Evolutionary conservation across 2,113 vertebrate genomes (phyloP), one percentile per base, ranked within the genome.

Genomic region (Myanophis thanlyinensis): DNA sequence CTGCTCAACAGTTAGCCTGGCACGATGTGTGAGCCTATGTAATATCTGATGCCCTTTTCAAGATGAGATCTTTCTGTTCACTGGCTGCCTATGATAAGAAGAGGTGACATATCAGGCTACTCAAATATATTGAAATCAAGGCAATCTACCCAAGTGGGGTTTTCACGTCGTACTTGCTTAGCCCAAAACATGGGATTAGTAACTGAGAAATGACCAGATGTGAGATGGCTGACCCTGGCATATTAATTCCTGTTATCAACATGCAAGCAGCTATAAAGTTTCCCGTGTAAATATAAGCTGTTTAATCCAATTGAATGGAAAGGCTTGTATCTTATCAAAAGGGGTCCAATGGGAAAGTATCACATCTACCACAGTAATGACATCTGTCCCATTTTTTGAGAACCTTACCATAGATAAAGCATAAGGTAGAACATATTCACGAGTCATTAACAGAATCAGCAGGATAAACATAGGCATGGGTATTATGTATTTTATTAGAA

Each of bases 401-500:
- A 73, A 89, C 7, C 1, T 7, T 49, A 23, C 87, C 59, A 53
- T 35, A 56, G 23, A 44, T 5, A 46, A 84, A 44, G 27, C 2
- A 7, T 1, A 1, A 10, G 30, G 30, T n/a, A n/a, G n/a, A 2
- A 13, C 2, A 88, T 18, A 87, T 49, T 22, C n/a, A 40, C 13
- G 9, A 5, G 3, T 54, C 8, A 84, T 85, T 27, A 18, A 44
- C 4, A 12, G 44, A 89, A 44, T 6, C 7, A 85, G 8, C 20
- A 89, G 1, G 25, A 85, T 13, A 35, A 47, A 87, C 88, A 85
- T 1, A 85, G 46, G 6, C 30, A 20, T n/a, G 44, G 35, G 25
- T 89, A 91, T 86, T 12, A 91, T 91, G 73, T 73, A 53, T 93
- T 93, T 93, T 35, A 62, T 89, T 56, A 85, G 86, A 91, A 91